Percentiles rank a stretch among this genome's conserved stretches.
phyloP scores from a whole-genome alignment of 2,797 vertebrate genomes.

The Anolis apletophallus region DNA sequence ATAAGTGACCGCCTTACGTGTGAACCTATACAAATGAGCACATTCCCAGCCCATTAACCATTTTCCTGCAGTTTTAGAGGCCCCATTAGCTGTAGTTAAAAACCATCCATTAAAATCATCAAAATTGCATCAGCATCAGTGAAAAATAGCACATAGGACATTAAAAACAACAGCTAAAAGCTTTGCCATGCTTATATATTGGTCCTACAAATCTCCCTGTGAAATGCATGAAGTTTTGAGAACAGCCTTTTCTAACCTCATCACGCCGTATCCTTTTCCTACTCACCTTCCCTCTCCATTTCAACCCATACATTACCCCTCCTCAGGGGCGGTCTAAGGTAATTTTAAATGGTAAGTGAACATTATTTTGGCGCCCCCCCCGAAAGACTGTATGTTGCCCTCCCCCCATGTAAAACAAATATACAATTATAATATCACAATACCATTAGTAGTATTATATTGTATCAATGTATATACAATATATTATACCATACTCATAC shows the following conservation, averaged over 20 bases:
- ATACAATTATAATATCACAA: too few species aligned
- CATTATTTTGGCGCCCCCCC: too few species aligned
- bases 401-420: too few species aligned
- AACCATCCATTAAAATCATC: not conserved
- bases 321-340: too few species aligned
- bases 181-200: not conserved
- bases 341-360: too few species aligned
- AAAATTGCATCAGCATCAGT: not conserved
- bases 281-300: not conserved
- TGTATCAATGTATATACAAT: too few species aligned
- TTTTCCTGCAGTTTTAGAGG: not conserved
- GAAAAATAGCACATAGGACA: not conserved
- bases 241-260: not conserved
- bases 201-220: not conserved
- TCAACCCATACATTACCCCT: not conserved
- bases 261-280: not conserved
- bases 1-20: not conserved
- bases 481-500: too few species aligned
- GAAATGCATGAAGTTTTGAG: not conserved
- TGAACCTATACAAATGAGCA: not conserved
- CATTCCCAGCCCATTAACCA: too few species aligned
- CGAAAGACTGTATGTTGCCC: too few species aligned
- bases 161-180: not conserved
- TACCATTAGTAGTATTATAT: too few species aligned
- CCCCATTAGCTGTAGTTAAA: not conserved